Evolutionary conservation across 2,113 vertebrate genomes (phyloP).

Genomic region (Chaetodon auriga): DNA sequence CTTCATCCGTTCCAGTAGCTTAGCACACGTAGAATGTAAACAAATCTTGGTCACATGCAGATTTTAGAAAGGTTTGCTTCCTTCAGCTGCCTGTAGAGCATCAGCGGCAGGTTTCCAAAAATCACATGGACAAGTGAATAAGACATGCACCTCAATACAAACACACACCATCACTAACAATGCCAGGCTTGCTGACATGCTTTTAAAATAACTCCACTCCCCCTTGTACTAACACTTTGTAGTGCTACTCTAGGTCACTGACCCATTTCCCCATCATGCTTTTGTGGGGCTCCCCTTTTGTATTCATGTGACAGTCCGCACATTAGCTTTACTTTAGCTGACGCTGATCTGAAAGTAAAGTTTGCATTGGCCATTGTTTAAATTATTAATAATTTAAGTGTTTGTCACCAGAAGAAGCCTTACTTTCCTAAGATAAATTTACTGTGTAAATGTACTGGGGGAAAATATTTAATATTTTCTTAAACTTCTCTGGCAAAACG

Average conservation of each 20-base stretch:
- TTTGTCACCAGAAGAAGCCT: not conserved
- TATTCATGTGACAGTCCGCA: not conserved
- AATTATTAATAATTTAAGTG: conserved; percentile 1
- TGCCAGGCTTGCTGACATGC: not conserved
- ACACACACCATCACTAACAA: conserved; percentile 6
- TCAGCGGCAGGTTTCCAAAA: not conserved
- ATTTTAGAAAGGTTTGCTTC: not conserved
- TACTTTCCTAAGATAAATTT: not conserved
- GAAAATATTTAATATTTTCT: not conserved
- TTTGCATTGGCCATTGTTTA: not conserved
- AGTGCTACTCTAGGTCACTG: conserved; percentile 75
- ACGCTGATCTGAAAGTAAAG: not conserved
- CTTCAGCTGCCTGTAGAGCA: not conserved
- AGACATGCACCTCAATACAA: not conserved
- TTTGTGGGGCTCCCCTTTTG: conserved; percentile 11
- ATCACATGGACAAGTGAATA: not conserved
- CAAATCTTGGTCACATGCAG: not conserved
- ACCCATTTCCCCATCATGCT: conserved; percentile 67
- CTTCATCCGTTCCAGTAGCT: not conserved
- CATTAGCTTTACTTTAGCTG: not conserved
- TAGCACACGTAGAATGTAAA: conserved; percentile 14
- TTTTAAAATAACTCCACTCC: conserved; percentile 27
- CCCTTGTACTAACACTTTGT: conserved; percentile 4
- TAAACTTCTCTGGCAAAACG: not conserved
- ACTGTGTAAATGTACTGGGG: not conserved